Conservation (phyloP, 2,113 vertebrate genomes). For the Antechinus stuartii region DNA sequence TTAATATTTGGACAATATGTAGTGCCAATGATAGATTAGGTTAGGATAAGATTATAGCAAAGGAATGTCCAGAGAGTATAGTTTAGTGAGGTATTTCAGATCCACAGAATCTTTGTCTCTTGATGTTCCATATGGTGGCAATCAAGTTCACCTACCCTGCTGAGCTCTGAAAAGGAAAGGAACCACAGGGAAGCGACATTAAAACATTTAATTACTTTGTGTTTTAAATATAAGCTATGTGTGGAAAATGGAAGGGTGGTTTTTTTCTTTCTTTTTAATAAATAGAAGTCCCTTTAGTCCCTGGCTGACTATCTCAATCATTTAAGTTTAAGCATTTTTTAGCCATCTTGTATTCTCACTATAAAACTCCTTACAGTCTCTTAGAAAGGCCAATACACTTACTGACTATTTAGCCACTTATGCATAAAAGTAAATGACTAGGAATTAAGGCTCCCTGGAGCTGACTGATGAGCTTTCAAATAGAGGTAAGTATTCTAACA, state of each 20-base stretch:
- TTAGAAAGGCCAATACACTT: conserved; percentile 37
- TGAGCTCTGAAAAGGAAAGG: conserved; percentile 64
- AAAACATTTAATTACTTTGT: conserved; percentile 71
- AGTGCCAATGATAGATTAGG: background rate
- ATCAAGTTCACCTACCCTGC: conserved; percentile 65
- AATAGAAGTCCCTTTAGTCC: conserved; percentile 54
- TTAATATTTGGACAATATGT: background rate
- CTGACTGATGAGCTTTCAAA: conserved; percentile 56
- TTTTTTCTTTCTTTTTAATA: conserved; percentile 48
- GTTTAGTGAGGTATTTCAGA: conserved; percentile 38
- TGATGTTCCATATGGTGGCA: conserved; percentile 65
- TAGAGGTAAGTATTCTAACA: conserved; percentile 33
- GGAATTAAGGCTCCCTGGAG: conserved; percentile 62
- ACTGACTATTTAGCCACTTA: conserved; percentile 60
- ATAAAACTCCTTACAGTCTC: conserved; percentile 37
- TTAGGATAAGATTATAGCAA: conserved; percentile 4
- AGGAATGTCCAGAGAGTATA: conserved; percentile 23
- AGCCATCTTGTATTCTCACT: conserved; percentile 6
- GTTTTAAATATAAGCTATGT: conserved; percentile 63
- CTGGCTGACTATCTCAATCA: conserved; percentile 55
- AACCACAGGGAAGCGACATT: conserved; percentile 55
- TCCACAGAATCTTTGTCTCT: conserved; percentile 51
- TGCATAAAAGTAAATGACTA: conserved; percentile 57
- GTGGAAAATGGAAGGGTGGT: conserved; percentile 54
- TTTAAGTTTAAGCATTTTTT: conserved; percentile 64